These are phyloP conservation scores for Notocelia uddmanniana DNA, from an alignment of 2,888 invertebrate species.

Conservation along the genomic window DNA sequence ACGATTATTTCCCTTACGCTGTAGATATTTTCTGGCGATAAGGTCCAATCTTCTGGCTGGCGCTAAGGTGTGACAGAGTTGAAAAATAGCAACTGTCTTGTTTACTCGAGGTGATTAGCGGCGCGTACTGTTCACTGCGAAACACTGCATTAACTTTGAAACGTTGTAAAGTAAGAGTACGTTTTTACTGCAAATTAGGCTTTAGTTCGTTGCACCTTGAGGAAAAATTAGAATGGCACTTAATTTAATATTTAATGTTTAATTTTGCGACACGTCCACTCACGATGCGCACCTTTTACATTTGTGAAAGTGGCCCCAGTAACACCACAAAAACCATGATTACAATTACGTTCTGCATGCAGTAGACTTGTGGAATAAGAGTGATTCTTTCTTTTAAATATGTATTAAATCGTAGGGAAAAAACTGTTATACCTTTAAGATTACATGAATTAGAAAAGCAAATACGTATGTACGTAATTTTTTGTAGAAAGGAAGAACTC, in stretches of 20 bases:
- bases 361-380: no score
- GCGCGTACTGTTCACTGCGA: background rate
- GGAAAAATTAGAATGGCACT: background rate
- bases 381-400: no score
- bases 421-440: no score
- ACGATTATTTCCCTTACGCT: background rate
- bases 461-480: no score
- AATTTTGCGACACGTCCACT: conserved; percentile 5
- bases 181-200: background rate
- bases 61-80: background rate
- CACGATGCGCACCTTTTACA: background rate
- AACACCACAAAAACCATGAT: no score
- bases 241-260: background rate
- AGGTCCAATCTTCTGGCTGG: background rate
- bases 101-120: background rate
- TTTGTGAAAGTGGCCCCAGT: no score
- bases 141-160: background rate
- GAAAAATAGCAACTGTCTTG: background rate
- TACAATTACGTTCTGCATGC: no score
- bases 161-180: background rate
- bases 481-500: no score
- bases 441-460: no score
- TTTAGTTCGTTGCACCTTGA: background rate
- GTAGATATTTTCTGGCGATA: background rate
- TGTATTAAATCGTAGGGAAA: no score